Conservation (phyloP, 1,140 invertebrate genomes). For the Hylaeus volcanicus region DNA sequence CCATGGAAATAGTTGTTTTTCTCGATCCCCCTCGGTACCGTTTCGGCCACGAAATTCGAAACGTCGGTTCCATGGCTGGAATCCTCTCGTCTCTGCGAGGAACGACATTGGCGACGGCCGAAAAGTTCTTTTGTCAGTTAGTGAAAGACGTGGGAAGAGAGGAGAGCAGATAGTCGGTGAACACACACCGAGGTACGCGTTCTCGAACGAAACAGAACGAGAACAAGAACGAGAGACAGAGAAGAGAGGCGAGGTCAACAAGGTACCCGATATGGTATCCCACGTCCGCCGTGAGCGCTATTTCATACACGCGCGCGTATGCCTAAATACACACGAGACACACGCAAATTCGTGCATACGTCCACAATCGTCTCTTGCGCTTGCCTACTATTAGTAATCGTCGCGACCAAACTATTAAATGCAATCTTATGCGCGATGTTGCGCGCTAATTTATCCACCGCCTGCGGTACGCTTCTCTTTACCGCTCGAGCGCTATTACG, state of each 20-base stretch:
- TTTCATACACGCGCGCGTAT: conserved; percentile 65
- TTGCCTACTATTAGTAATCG: conserved; percentile 71
- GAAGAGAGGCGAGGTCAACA: conserved; percentile 79
- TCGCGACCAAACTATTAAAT: conserved; percentile 60
- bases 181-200: conserved; percentile 10
- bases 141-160: conserved; percentile 64
- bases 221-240: conserved; percentile 68
- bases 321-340: conserved; percentile 44
- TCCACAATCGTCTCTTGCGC: conserved; percentile 50
- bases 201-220: conserved; percentile 48
- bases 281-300: conserved; percentile 73
- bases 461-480: background rate
- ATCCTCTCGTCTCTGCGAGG: background rate
- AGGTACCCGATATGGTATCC: conserved; percentile 81
- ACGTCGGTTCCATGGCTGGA: too few species aligned
- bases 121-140: conserved; percentile 60
- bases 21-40: too few species aligned
- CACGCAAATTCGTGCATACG: conserved; percentile 53
- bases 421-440: conserved; percentile 39
- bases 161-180: conserved; percentile 46
- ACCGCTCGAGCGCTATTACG: background rate
- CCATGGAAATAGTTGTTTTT: too few species aligned
- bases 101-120: conserved; percentile 57
- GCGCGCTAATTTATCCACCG: background rate
- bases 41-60: background rate